Evolutionary conservation across 2,888 invertebrate species (phyloP), one percentile per base, ranked within the genome.

Genomic region (Gnatocerus cornutus): DNA sequence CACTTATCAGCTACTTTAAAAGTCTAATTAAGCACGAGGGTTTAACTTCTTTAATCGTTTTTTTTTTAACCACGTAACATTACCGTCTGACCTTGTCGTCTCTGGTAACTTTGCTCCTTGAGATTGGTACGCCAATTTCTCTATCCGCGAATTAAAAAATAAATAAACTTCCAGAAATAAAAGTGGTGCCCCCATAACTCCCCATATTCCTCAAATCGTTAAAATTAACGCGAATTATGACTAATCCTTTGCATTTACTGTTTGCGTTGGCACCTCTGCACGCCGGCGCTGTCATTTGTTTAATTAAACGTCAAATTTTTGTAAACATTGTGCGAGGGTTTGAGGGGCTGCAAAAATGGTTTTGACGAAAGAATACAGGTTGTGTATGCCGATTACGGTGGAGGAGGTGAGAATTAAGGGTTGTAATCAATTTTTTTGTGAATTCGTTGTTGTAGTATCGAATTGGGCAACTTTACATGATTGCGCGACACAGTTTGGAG

Each of bases 401-500:
- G 94, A 96, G 83, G 97, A 97, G 92, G 96, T 96, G 87, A 75
- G 37, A 41, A 41, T 7, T 45, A 21, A 10, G 39, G 8, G 8
- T n/a, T n/a, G n/a, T n/a, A n/a, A n/a, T n/a, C n/a, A n/a, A 4
- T 50, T 29, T 5, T 1, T 8, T 48, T 12, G n/a, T 9, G 10
- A 30, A 39, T 45, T 58, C 6, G 13, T 21, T 13, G 10, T 53
- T 87, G 88, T 83, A 97, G 96, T 97, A 97, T 84, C 92, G 90
- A 75, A 91, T 96, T 76, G 97, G 97, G 0, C 97, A 97, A 83
- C 87, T 97, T 69, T 97, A 96, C 84, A 97, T 97, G 97, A 97
- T 97, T 79, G 96, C 96, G 1, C 90, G 96, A 56, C 97, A 97
- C 82, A 96, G 96, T 83, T 90, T 93, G 79, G 96, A 97, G 81